Evolutionary conservation across 2,888 invertebrate genomes (phyloP), one percentile per base, ranked within the genome.

Genomic region (Tipula helvola): DNA sequence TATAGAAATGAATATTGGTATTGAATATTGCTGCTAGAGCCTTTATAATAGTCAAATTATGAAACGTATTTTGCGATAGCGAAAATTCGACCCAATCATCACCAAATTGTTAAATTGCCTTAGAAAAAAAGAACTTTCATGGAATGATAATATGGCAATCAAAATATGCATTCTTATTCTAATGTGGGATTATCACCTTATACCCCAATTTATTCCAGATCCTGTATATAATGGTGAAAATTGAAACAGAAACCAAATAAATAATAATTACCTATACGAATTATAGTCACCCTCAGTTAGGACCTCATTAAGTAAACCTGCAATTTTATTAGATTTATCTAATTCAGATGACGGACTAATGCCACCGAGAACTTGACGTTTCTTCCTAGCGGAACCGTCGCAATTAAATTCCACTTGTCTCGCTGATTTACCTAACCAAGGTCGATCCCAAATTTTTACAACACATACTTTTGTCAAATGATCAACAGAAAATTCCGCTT

Each of bases 401-500:
- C 84, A 84, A 39, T 39, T 41, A 28, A 84, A 39, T 16, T 39
- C 39, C 1, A 84, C 84, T 39, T n/a, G n/a, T n/a, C 71, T 28
- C 12, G 10, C 71, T 12, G 28, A 7, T 28, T 18, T 84, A 84
- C 84, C n/a, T 84, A 16, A n/a, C 84, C 83, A 83, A 28, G 84
- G 39, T n/a, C n/a, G 84, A 39, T 84, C 84, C 84, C 13, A 84
- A 84, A 84, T 84, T 39, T 39, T 16, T n/a, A 84, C n/a, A 84
- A 39, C 7, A 18, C 84, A 84, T 5, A 39, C 12, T 84, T 84
- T 84, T 39, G 84, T 84, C 5, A 13, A 41, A 13, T 84, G n/a
- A n/a, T 84, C 10, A 10, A 39, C 5, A 16, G 16, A 39, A 1
- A 93, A 88, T 88, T 91, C 90, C 0, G 91, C 90, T 85, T 90